Evolutionary conservation across 2,113 vertebrate genomes (phyloP).

Genomic region (Rhynchopsitta pachyrhyncha): DNA sequence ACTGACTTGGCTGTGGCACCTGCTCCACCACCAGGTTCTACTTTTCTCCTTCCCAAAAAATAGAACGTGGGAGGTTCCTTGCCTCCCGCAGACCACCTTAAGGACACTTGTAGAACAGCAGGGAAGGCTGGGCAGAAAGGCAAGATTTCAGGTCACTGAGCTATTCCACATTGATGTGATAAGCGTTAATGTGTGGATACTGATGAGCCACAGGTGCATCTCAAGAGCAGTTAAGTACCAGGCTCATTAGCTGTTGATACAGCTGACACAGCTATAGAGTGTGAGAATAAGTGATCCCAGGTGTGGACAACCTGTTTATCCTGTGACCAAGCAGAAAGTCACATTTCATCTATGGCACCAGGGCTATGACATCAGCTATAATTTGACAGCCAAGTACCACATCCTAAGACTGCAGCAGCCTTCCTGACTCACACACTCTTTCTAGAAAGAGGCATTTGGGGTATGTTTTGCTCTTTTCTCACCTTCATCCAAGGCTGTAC

Average conservation of each 20-base stretch:
- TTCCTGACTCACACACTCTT: background rate
- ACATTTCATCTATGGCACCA: background rate
- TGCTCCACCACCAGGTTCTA: background rate
- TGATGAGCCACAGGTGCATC: background rate
- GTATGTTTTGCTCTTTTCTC: background rate
- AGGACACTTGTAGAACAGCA: rapidly evolving
- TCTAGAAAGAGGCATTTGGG: background rate
- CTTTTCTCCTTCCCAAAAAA: background rate
- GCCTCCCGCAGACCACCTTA: background rate
- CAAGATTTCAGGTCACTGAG: background rate
- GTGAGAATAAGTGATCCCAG: background rate
- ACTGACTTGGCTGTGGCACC: rapidly evolving
- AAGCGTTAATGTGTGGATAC: background rate
- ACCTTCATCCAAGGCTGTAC: background rate
- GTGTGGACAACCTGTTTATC: background rate
- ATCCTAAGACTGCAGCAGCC: background rate
- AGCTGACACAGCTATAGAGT: background rate
- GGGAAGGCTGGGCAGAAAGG: background rate
- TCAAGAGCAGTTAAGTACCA: rapidly evolving
- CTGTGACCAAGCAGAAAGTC: no score
- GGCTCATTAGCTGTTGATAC: background rate
- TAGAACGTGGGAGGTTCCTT: background rate
- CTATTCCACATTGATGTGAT: rapidly evolving
- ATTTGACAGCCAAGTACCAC: background rate
- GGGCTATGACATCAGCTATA: rapidly evolving